phyloP scores from a whole-genome alignment of 2,113 vertebrate genomes.

The Atrichornis clamosus region DNA sequence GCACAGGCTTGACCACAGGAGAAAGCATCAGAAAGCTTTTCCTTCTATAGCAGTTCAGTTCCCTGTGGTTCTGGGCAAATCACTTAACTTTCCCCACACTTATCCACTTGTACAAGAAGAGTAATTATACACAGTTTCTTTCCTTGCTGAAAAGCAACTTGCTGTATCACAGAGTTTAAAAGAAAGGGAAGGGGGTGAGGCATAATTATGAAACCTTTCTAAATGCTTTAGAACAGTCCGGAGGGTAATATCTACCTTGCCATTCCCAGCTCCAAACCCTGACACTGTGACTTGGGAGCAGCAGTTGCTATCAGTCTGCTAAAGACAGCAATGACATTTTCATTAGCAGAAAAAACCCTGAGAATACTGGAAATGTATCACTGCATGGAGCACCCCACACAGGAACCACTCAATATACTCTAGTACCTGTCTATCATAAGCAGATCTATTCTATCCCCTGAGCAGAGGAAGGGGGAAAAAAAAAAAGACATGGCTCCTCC shows the following conservation, averaged over 20 bases:
- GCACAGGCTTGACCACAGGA: neutral
- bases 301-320: neutral
- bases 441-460: neutral
- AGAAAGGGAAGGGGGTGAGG: neutral
- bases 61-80: neutral
- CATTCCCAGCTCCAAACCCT: neutral
- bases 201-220: neutral
- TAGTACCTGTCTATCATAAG: neutral
- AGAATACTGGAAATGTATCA: neutral
- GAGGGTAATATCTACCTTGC: neutral
- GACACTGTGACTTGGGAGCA: neutral
- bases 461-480: rapidly evolving
- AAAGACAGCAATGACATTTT: neutral
- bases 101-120: neutral
- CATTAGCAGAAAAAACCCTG: neutral
- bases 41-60: neutral
- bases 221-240: neutral
- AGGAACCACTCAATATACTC: neutral
- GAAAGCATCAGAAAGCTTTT: neutral
- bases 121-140: neutral
- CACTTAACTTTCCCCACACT: neutral
- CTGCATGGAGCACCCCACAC: neutral
- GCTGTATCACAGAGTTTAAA: neutral
- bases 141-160: neutral
- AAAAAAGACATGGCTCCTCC: neutral